phyloP scores from a whole-genome alignment of 1,140 invertebrate genomes.

The Stegodyphus dumicola region DNA sequence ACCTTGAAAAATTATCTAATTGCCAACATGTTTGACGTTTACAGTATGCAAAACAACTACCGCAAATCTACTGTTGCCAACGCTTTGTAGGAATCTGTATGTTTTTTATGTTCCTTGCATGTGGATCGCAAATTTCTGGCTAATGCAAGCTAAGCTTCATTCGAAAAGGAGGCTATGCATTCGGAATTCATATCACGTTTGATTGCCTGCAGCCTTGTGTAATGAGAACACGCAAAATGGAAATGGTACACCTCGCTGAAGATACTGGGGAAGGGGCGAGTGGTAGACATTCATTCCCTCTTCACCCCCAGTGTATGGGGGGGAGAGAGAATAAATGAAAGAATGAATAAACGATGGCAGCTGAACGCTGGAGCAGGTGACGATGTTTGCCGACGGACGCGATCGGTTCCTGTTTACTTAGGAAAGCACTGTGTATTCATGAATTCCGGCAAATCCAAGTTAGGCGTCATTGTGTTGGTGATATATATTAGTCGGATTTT shows the following conservation, averaged over 20 bases:
- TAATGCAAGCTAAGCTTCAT: neutral
- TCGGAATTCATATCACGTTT: neutral
- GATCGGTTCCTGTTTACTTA: slow-evolving; percentile 41
- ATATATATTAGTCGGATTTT: no score
- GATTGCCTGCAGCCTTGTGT: neutral
- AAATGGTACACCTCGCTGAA: neutral
- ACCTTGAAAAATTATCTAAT: no score
- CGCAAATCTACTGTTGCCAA: no score
- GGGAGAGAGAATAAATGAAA: neutral
- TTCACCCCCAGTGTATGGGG: neutral
- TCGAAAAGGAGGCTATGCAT: neutral
- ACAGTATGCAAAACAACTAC: no score
- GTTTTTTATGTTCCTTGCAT: no score
- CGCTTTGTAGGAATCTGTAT: no score
- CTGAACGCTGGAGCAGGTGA: neutral
- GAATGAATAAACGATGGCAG: slow-evolving; percentile 5
- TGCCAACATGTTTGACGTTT: no score
- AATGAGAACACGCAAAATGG: neutral
- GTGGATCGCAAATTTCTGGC: no score
- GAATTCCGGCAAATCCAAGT: neutral
- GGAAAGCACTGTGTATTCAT: neutral
- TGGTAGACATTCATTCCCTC: neutral
- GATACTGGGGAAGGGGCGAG: neutral
- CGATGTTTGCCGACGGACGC: neutral
- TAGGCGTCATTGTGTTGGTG: no score